Evolutionary conservation across 2,113 vertebrate genomes (phyloP).

Genomic region (Scomber colias): DNA sequence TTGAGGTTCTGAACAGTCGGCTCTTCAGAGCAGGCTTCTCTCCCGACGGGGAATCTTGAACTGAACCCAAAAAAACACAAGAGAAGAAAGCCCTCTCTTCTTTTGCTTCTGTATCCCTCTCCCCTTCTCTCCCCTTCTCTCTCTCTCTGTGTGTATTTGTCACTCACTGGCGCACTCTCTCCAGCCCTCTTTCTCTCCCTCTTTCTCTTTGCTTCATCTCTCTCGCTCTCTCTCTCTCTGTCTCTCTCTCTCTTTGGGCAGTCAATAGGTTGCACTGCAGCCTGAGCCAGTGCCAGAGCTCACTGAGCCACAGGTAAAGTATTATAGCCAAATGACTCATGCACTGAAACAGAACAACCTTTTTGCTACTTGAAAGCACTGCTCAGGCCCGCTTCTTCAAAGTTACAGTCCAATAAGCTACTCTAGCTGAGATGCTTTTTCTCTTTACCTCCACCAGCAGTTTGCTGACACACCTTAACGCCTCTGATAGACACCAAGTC

Average conservation of each 20-base stretch:
- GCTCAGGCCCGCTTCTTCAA: constrained; percentile 30
- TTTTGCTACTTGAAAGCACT: constrained; percentile 44
- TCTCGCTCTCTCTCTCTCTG: not conserved
- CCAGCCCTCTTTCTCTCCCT: constrained; percentile 1
- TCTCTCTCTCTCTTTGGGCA: constrained; percentile 19
- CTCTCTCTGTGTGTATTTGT: constrained; percentile 3
- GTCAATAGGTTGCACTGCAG: constrained; percentile 59
- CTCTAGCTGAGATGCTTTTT: constrained; percentile 31
- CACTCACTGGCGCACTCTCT: constrained; percentile 35
- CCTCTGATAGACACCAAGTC: constrained; percentile 41
- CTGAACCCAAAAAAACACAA: constrained; percentile 54
- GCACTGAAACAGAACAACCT: constrained; percentile 65
- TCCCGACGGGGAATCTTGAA: constrained; percentile 60
- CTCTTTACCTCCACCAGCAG: constrained; percentile 39
- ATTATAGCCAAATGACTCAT: constrained; percentile 63
- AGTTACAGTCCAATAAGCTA: constrained; percentile 49
- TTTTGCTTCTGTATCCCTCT: constrained; percentile 29
- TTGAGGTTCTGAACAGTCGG: constrained; percentile 53
- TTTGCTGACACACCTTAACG: constrained; percentile 53
- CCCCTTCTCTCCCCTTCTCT: constrained; percentile 1
- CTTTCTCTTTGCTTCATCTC: constrained; percentile 7
- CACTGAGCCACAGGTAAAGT: constrained; percentile 67
- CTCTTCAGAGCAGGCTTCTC: constrained; percentile 63
- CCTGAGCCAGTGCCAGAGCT: constrained; percentile 48
- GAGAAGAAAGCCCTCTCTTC: constrained; percentile 56